Conservation (phyloP, 2,888 invertebrate species). For the Melinaea menophilus region DNA sequence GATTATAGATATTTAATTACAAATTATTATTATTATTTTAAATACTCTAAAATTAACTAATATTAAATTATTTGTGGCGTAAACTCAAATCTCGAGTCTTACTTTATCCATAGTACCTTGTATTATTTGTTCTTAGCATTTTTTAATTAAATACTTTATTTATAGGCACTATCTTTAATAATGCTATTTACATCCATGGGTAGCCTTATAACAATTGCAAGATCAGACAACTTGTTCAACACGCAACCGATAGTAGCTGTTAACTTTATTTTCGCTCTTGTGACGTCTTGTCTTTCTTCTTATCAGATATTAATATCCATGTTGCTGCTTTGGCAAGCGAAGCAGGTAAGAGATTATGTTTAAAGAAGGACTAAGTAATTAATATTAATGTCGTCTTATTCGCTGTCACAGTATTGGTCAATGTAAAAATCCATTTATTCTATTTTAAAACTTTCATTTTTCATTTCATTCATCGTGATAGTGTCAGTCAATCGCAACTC, state of each 20-base stretch:
- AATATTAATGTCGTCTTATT: not conserved
- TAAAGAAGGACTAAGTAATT: not conserved
- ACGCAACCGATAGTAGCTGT: constrained; percentile 38
- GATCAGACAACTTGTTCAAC: constrained; percentile 30
- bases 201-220: not conserved
- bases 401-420: not conserved
- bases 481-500: too few species aligned
- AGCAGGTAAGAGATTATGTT: constrained; percentile 32
- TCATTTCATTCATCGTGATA: too few species aligned
- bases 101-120: not conserved
- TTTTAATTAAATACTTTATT: constrained; percentile 8
- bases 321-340: constrained; percentile 43
- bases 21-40: too few species aligned
- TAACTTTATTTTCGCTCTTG: constrained; percentile 45
- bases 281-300: constrained; percentile 40
- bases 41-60: too few species aligned
- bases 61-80: too few species aligned
- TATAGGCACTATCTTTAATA: constrained; percentile 43
- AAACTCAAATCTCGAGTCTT: too few species aligned
- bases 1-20: too few species aligned
- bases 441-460: too few species aligned
- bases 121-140: not conserved
- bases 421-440: not conserved
- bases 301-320: constrained; percentile 51
- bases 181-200: constrained; percentile 26